A percentile compares a stretch with the other conserved stretches of the same genome.
phyloP scores from a whole-genome alignment of 53 echinoderm and acorn worm species.

The Zoroaster sp. region DNA sequence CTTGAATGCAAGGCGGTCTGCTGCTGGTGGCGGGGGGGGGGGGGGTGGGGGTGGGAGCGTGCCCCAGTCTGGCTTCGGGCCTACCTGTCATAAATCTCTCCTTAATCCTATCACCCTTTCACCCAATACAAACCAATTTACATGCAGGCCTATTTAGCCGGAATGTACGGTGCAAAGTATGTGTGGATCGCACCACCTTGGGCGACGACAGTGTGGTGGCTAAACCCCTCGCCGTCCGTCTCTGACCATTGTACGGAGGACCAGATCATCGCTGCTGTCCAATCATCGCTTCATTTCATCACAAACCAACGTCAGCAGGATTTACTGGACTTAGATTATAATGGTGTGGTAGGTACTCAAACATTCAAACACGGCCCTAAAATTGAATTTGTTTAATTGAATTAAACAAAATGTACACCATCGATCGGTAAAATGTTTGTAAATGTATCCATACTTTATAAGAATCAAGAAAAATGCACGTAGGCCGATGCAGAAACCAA shows the following conservation, averaged over 20 bases:
- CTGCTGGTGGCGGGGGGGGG: too few species aligned
- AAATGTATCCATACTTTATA: too few species aligned
- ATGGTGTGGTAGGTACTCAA: slow-evolving; percentile 19
- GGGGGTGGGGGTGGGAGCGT: too few species aligned
- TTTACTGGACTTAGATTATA: neutral
- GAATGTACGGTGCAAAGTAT: slow-evolving; percentile 8
- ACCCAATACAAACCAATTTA: neutral
- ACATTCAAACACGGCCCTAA: too few species aligned
- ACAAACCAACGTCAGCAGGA: neutral
- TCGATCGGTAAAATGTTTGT: too few species aligned
- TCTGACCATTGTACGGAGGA: neutral
- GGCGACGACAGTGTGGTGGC: slow-evolving; percentile 6
- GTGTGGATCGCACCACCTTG: slow-evolving; percentile 31
- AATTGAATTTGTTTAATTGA: too few species aligned
- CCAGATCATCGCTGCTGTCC: neutral
- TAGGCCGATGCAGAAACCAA: too few species aligned
- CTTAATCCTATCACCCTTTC: neutral
- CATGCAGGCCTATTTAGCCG: neutral
- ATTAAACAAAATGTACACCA: too few species aligned
- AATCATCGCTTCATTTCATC: neutral
- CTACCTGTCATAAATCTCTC: neutral
- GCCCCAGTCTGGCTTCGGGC: too few species aligned
- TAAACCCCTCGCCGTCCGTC: neutral
- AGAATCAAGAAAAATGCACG: too few species aligned
- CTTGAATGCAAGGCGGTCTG: too few species aligned